phyloP scores from a whole-genome alignment of 2,888 invertebrate species.

The Drosophila sordidula region DNA sequence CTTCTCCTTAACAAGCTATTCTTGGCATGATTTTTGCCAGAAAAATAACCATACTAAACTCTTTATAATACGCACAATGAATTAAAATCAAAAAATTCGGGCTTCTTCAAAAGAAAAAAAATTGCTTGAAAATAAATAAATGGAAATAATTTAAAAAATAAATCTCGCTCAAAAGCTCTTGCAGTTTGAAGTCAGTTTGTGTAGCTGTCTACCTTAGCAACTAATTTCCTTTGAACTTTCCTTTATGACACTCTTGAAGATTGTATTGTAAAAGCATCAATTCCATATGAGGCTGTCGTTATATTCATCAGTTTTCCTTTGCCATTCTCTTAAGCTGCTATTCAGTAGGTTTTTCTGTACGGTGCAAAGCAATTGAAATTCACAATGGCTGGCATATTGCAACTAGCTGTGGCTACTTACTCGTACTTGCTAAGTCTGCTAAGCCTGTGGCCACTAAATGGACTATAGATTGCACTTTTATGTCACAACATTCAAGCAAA shows the following conservation, averaged over 20 bases:
- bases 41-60: too few relatives aligned
- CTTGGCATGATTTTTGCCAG: too few relatives aligned
- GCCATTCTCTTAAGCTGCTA: constrained; percentile 4
- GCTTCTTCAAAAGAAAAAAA: too few relatives aligned
- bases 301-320: not conserved
- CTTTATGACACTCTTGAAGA: not conserved
- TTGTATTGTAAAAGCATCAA: not conserved
- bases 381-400: constrained; percentile 22
- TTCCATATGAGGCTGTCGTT: not conserved
- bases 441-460: constrained; percentile 53
- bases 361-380: constrained; percentile 30
- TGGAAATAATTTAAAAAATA: too few relatives aligned
- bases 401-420: constrained; percentile 51
- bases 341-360: constrained; percentile 3
- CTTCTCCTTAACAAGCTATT: too few relatives aligned
- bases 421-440: constrained; percentile 33
- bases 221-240: too few relatives aligned
- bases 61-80: too few relatives aligned
- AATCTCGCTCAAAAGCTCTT: too few relatives aligned
- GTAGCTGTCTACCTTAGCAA: too few relatives aligned
- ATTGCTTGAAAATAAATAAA: too few relatives aligned
- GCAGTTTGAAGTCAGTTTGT: too few relatives aligned
- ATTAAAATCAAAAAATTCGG: too few relatives aligned
- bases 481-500: constrained; percentile 72
- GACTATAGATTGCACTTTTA: constrained; percentile 75